A percentile compares a stretch with the other conserved stretches of the same genome.
Evolutionary conservation across 2,888 invertebrate genomes (phyloP).

Genomic region (Cyclophora punctaria): DNA sequence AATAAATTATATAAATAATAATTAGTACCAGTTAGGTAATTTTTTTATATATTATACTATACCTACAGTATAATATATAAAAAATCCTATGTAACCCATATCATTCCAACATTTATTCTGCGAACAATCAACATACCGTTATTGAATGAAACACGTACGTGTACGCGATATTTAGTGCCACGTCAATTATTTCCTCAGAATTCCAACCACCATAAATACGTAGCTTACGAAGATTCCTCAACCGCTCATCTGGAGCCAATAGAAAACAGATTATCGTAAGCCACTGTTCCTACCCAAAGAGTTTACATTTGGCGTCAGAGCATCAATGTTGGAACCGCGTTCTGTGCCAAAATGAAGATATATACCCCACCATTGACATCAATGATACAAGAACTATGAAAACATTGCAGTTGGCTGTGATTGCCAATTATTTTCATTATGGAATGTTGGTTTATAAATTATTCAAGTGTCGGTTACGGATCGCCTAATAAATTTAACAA

Average conservation of each 20-base stretch:
- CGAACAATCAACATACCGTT: too few relatives aligned
- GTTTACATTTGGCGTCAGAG: constrained; percentile 40
- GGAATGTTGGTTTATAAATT: constrained; percentile 45
- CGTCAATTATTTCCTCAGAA: background rate
- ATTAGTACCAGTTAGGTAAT: too few relatives aligned
- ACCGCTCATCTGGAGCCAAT: constrained; percentile 1
- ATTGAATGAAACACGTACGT: too few relatives aligned
- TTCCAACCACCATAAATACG: background rate
- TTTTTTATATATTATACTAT: too few relatives aligned
- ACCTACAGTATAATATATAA: too few relatives aligned
- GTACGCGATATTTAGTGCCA: too few relatives aligned
- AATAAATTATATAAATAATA: too few relatives aligned
- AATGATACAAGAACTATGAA: constrained; percentile 45
- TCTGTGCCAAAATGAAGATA: constrained; percentile 59
- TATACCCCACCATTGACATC: constrained; percentile 58
- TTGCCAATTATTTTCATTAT: constrained; percentile 54
- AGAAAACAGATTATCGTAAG: constrained; percentile 12
- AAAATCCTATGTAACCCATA: too few relatives aligned
- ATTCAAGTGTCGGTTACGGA: constrained; percentile 45
- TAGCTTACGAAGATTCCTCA: background rate
- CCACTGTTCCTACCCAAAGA: constrained; percentile 27
- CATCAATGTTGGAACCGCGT: constrained; percentile 36
- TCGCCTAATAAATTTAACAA: constrained; percentile 52
- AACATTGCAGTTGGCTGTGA: constrained; percentile 48
- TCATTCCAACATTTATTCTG: too few relatives aligned